Percentiles rank a stretch among this genome's conserved stretches.
Evolutionary conservation across 1,140 invertebrate species (phyloP).

Genomic region (Limonius californicus): DNA sequence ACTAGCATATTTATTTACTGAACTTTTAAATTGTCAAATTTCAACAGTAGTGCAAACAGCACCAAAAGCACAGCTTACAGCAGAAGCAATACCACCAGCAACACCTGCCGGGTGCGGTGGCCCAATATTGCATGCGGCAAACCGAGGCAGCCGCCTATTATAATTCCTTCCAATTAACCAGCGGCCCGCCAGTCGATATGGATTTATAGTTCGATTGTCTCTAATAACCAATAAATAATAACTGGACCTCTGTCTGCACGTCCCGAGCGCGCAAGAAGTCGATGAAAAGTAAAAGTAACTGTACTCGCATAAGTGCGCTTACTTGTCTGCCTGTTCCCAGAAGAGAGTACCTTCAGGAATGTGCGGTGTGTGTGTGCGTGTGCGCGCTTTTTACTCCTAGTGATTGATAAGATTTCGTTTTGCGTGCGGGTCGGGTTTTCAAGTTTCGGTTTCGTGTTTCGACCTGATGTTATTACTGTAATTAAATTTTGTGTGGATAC

Average conservation of each 20-base stretch:
- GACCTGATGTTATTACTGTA: conserved; percentile 1
- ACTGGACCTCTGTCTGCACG: conserved; percentile 1
- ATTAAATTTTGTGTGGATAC: background rate
- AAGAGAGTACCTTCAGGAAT: background rate
- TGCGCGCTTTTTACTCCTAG: background rate
- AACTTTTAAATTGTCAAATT: too few species aligned
- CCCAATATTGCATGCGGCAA: background rate
- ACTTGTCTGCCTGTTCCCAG: background rate
- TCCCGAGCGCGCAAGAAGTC: conserved; percentile 14
- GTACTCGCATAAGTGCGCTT: background rate
- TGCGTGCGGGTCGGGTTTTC: background rate
- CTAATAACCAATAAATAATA: conserved; percentile 12
- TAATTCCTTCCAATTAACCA: conserved; percentile 23
- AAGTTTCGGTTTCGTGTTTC: background rate
- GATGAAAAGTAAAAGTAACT: conserved; percentile 1
- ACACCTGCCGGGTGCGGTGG: conserved; percentile 8
- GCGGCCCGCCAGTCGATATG: conserved; percentile 19
- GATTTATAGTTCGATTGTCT: conserved; percentile 24
- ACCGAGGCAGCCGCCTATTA: conserved; percentile 15
- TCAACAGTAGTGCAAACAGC: too few species aligned
- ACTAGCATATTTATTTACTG: too few species aligned
- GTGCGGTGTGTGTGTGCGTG: background rate
- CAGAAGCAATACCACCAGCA: background rate
- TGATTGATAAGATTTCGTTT: conserved; percentile 1
- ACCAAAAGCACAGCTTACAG: too few species aligned